These are phyloP conservation scores for Crotalus tigris DNA, from an alignment of 2,113 vertebrate genomes.

Conservation along the genomic window DNA sequence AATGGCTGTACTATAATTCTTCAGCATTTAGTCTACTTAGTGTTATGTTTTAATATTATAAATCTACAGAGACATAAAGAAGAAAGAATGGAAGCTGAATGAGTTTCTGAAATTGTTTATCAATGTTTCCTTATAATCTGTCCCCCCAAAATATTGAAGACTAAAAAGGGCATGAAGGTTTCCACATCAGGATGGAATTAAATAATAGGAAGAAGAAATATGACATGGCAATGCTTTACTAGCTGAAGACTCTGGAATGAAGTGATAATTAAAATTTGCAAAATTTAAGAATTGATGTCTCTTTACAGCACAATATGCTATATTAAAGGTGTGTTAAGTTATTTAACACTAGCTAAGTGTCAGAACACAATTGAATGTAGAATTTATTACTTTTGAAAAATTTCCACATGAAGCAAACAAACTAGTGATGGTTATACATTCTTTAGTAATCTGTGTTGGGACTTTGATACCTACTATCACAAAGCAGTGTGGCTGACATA, in stretches of 20 bases:
- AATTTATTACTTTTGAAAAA: background rate
- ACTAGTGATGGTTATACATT: background rate
- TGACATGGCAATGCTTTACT: background rate
- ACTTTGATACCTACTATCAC: background rate
- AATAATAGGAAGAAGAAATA: background rate
- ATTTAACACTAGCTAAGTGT: background rate
- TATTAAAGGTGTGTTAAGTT: background rate
- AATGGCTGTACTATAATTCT: background rate
- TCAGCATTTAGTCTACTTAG: background rate
- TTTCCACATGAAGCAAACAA: background rate
- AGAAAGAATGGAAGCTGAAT: background rate
- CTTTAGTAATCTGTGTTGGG: background rate
- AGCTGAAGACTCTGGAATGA: background rate
- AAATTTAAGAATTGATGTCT: background rate
- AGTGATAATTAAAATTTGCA: background rate
- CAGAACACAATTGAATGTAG: background rate
- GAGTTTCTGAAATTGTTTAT: background rate
- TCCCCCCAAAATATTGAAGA: background rate
- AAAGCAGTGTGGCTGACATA: background rate
- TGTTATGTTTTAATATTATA: background rate
- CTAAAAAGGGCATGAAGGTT: background rate
- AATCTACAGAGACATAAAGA: background rate
- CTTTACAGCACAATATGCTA: background rate
- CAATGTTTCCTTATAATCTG: background rate
- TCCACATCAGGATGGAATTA: background rate